These are phyloP conservation scores for Eudemis profundana DNA, from an alignment of 2,888 invertebrate species.

Conservation along the genomic window DNA sequence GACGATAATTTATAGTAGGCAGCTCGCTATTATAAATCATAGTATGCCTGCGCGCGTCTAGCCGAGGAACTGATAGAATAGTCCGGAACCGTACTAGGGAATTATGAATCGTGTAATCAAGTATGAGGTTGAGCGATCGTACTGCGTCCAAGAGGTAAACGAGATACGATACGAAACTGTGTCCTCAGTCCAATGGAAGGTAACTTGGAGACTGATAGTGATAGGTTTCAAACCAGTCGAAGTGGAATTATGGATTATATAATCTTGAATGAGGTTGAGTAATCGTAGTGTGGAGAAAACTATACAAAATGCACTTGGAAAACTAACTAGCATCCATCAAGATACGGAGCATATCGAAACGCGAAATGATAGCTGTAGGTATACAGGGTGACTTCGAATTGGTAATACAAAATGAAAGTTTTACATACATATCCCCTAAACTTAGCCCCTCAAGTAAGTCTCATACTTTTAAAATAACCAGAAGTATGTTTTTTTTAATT, in stretches of 20 bases:
- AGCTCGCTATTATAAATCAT: slow-evolving; percentile 37
- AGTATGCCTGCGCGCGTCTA: not conserved
- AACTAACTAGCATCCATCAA: not conserved
- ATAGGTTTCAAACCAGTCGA: not conserved
- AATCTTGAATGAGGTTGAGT: not conserved
- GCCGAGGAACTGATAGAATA: not conserved
- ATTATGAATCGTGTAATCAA: slow-evolving; percentile 28
- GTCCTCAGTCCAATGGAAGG: not conserved
- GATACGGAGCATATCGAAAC: no score
- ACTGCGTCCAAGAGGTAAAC: not conserved
- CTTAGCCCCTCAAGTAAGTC: no score
- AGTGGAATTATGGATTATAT: not conserved
- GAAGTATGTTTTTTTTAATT: no score
- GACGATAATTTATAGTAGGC: slow-evolving; percentile 44
- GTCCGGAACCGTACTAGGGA: slow-evolving; percentile 23
- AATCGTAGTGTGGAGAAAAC: not conserved
- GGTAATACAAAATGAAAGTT: no score
- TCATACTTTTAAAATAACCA: no score
- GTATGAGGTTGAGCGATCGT: slow-evolving; percentile 34
- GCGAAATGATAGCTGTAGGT: no score
- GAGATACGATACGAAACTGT: not conserved
- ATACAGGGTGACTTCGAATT: no score
- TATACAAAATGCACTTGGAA: not conserved
- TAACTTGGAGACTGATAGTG: slow-evolving; percentile 9
- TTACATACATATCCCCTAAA: no score